Evolutionary conservation across 2,113 vertebrate species (phyloP), one percentile per base, ranked within the genome.

Genomic region (Pygoscelis adeliae): DNA sequence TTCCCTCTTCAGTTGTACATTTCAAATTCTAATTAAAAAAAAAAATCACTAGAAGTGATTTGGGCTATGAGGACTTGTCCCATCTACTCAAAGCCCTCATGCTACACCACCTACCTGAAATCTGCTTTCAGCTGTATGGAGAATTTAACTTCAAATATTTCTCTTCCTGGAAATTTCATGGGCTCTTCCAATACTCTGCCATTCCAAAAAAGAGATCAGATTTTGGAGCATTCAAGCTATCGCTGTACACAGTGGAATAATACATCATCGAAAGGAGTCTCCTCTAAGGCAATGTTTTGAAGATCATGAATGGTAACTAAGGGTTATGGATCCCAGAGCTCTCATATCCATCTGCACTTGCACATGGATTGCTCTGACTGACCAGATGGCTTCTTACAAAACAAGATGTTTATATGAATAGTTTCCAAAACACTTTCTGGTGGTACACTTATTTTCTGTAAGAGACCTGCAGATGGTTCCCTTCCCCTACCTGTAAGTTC

Each of bases 361-460:
- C 82, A 80, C 74, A 70, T 6, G 46, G 22, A 53, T 4, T 30
- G 66, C 82, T 93, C 63, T 42, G 53, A 34, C 66, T 83, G 92
- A 52, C 90, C 96, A 96, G 93, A 97, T 88, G 92, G 85, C 79
- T 94, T 42, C 90, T 92, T 71, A 92, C 71, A 83, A 92, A 96
- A 88, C 96, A 95, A 82, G 67, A 36, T 58, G 55, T 73, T 95
- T 61, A 65, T 25, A 84, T 12, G 40, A 89, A 22, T 40, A 88
- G 47, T 40, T 89, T 86, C 63, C 76, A 56, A 87, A 96, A 80
- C 78, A 85, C 85, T 91, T 91, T 36, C 65, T 72, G 67, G 74
- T 76, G 61, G 26, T 27, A 59, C 50, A 46, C 56, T 88, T 80
- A 32, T 42, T 70, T 96, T 77, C 85, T 74, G 63, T 58, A 74